Conservation (phyloP, 2,113 vertebrate species). For the Xyliphius kryptos region DNA sequence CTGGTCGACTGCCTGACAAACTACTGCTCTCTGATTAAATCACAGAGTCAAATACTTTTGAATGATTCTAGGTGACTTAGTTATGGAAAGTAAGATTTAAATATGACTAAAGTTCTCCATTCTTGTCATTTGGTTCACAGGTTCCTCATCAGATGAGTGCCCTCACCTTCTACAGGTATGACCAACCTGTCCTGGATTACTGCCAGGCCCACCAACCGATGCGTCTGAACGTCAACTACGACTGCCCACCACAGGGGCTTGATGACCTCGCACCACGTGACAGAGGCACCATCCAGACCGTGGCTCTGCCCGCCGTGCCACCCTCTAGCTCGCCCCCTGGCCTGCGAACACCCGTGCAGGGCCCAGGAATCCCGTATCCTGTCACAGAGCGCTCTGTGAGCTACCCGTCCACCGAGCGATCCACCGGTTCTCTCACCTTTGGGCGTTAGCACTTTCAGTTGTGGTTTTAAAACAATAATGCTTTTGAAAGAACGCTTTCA, state of each 20-base stretch:
- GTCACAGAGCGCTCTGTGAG: conserved; percentile 54
- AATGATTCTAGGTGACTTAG: too few relatives aligned
- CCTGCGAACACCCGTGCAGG: conserved; percentile 55
- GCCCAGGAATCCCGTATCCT: conserved; percentile 50
- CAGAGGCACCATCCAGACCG: conserved; percentile 64
- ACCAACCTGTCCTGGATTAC: conserved; percentile 73
- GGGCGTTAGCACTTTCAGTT: conserved; percentile 56
- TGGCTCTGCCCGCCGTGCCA: conserved; percentile 63
- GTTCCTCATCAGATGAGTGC: conserved; percentile 74
- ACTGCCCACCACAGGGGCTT: conserved; percentile 63
- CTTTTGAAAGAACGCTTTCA: conserved; percentile 3
- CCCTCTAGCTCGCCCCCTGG: conserved; percentile 56
- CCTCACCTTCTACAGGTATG: conserved; percentile 71
- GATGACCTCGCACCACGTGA: conserved; percentile 63
- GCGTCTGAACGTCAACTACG: conserved; percentile 69
- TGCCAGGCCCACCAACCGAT: conserved; percentile 74
- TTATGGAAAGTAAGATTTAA: too few relatives aligned
- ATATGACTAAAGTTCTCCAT: background rate
- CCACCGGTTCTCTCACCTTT: conserved; percentile 64
- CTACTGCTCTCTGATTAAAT: too few relatives aligned
- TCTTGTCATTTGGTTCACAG: conserved; percentile 44
- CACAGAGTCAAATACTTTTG: too few relatives aligned
- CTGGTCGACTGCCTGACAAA: too few relatives aligned
- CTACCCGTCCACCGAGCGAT: conserved; percentile 56
- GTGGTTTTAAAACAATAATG: background rate